phyloP scores from a whole-genome alignment of 2,113 vertebrate genomes.

The Strix aluco region DNA sequence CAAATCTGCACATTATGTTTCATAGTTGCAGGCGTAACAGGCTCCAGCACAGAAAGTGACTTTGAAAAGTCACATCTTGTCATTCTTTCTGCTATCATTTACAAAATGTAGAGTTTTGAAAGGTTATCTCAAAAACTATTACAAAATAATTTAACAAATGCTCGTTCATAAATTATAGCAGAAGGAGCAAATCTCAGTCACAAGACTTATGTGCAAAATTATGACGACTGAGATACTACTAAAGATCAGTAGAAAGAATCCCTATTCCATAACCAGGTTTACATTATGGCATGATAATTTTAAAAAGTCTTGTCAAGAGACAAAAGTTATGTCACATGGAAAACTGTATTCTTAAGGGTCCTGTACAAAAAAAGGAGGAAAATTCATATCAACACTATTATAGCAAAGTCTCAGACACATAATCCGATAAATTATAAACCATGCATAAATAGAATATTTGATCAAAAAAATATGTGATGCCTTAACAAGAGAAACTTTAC shows the following conservation, averaged over 20 bases:
- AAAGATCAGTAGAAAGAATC: background rate
- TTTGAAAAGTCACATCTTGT: background rate
- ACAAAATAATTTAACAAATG: background rate
- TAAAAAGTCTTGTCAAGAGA: too few species aligned
- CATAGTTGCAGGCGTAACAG: background rate
- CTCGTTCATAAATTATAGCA: background rate
- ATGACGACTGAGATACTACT: background rate
- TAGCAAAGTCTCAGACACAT: background rate
- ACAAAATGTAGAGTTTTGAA: background rate
- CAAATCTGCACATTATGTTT: background rate
- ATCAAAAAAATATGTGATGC: background rate
- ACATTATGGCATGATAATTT: background rate
- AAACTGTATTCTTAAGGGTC: background rate
- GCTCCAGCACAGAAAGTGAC: background rate
- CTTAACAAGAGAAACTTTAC: background rate
- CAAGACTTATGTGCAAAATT: background rate
- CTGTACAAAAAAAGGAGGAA: background rate
- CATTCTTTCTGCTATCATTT: background rate
- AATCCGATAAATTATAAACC: background rate
- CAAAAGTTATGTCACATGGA: background rate
- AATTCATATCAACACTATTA: background rate
- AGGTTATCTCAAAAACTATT: background rate
- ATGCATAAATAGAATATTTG: background rate
- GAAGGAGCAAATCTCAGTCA: background rate
- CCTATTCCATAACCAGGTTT: background rate